Evolutionary conservation across 2,888 invertebrate genomes (phyloP), one percentile per base, ranked within the genome.

Genomic region (Suillia variegata): DNA sequence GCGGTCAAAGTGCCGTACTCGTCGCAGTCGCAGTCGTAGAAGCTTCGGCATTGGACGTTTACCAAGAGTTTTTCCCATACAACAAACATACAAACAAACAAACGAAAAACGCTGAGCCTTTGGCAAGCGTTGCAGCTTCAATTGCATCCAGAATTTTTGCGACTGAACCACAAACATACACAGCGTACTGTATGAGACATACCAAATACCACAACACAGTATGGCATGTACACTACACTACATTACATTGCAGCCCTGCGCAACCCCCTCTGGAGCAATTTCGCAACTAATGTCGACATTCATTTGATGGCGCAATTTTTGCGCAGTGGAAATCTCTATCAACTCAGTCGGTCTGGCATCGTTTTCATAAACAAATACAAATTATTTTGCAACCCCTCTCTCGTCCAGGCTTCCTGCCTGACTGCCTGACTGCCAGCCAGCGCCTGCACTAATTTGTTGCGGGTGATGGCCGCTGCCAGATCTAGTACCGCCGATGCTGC

Each of bases 1-100:
- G 64, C 61, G 64, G 66, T 66, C 62, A 61, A 64, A 64, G 24
- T 66, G 68, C 56, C 54, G 61, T 53, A 60, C 49, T 55, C n/a
- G n/a, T n/a, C n/a, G n/a, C n/a, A n/a, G n/a, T n/a, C n/a, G n/a
- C n/a, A n/a, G n/a, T n/a, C n/a, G 59, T 47, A 42, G 42, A 42
- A 13, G 52, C 12, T 34, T 10, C 13, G 21, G 15, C 31, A 8
- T 52, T 52, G 52, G 52, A n/a, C 38, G 17, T 5, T 52, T 52
- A 52, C 52, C 52, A 52, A 52, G 21, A 34, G 20, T 18, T 20
- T 34, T 52, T 33, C 13, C 10, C 26, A n/a, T n/a, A n/a, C n/a
- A 20, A 18, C n/a, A n/a, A n/a, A n/a, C n/a, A n/a, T n/a, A n/a
- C n/a, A n/a, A n/a, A n/a, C n/a, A n/a, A n/a, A n/a, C n/a, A n/a